phyloP scores from a whole-genome alignment of 2,113 vertebrate genomes.

The Campylomormyrus numenius region DNA sequence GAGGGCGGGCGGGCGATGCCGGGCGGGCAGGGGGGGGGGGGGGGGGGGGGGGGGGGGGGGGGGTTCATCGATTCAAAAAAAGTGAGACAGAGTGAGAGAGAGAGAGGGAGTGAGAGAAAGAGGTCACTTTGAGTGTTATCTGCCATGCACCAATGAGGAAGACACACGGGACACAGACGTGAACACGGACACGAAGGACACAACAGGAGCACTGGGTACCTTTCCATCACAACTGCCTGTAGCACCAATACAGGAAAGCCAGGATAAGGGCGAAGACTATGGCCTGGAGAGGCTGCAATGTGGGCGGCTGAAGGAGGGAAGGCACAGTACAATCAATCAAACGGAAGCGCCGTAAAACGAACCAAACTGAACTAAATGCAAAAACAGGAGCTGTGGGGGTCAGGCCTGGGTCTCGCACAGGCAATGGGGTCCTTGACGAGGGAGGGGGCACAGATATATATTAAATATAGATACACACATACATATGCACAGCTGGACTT shows the following conservation, averaged over 20 bases:
- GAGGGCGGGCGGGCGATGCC: neutral
- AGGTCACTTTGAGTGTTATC: neutral
- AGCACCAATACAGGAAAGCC: conserved; percentile 99
- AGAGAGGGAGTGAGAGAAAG: neutral
- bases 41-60: conserved; percentile 59
- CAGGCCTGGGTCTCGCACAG: neutral
- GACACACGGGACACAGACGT: conserved; percentile 61
- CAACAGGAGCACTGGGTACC: conserved; percentile 85
- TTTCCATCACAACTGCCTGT: conserved; percentile 99
- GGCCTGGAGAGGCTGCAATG: conserved; percentile 98
- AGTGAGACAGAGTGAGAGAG: neutral
- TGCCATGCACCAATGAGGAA: conserved; percentile 66
- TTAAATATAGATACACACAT: neutral
- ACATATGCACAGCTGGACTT: neutral
- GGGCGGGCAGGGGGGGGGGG: conserved; percentile 49
- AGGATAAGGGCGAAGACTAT: conserved; percentile 99
- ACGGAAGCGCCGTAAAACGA: conserved; percentile 56
- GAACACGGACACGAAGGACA: conserved; percentile 61
- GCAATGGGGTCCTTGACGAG: neutral
- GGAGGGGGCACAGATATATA: neutral
- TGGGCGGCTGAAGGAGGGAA: conserved; percentile 95
- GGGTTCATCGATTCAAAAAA: conserved; percentile 17
- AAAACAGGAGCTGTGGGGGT: conserved; percentile 28
- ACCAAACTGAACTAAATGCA: conserved; percentile 45
- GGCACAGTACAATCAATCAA: conserved; percentile 76